Base-by-base conservation (phyloP, 2,797 vertebrate species). In the Lemur catta region DNA sequence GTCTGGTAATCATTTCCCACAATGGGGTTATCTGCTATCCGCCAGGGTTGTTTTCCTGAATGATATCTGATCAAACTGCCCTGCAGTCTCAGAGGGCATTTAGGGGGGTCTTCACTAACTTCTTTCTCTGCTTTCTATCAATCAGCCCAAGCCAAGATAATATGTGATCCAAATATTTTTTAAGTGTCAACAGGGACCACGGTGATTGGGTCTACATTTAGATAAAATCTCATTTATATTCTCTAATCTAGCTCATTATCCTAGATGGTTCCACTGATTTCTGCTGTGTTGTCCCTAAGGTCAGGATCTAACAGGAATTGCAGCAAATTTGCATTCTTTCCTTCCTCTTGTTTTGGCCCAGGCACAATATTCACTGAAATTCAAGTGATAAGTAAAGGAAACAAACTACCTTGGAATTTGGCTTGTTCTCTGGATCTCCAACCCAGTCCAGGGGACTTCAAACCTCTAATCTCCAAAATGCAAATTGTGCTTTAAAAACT, bases 21-120 rank as follows among this genome's bases (percentile, higher is more conserved):
- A 81, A 65, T 78, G 97, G 81, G 95, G 92, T 97, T 98, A 98
- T 98, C 97, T 95, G 91, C 96, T 97, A 86, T 97, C 97, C 95
- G 24, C 89, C 94, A 91, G 96, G 69, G 84, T 88, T 97, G 96
- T 96, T 97, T 98, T 95, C 90, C 95, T 97, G 79, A 96, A 96
- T n/a, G 89, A 43, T 98, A 97, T 98, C 96, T 97, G 95, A 98
- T 98, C 81, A 96, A 93, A 88, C 74, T 84, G 26, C 11, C 52
- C 86, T 75, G 55, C 38, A 87, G 61, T 95, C 87, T 90, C 91
- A 57, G 48, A 89, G 94, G 94, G 92, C 46, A 94, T 79, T 74
- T 84, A 81, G 75, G 82, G 87, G 71, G 74, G 33, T 87, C 78
- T 93, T 89, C 52, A 28, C 95, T 93, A 67, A 91, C 63, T 48